Base-by-base conservation (phyloP, 2,113 vertebrate species). In the Pagrus major region DNA sequence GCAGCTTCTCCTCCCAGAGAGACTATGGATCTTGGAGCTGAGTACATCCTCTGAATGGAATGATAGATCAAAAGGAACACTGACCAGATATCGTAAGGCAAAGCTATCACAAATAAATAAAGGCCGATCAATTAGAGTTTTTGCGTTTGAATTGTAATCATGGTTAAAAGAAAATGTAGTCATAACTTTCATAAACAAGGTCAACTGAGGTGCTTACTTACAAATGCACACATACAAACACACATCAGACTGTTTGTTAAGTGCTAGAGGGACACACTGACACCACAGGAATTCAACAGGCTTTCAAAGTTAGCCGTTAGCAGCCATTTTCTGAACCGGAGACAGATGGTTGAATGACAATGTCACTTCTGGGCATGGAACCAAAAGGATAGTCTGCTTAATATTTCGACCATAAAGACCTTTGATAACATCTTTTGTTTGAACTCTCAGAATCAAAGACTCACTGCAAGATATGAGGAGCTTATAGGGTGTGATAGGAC, bases 11-110 rank as follows among this genome's bases (percentile, higher is more conserved):
- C 52, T 63, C 41, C 55, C 58, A 58, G 29, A 44, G 35, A 1
- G 47, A 46, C 51, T 12, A 66, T 71, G 60, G 52, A 79, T 82
- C 44, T 58, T 67, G 44, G 11, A 49, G 59, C 27, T 39, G 63
- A 67, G 39, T n/a, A 74, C 63, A 77, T 25, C 27, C 58, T 61
- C 31, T 60, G 67, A 60, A 29, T 31, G 39, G 56, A 63, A 63
- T 51, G 61, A 71, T 46, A 23, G 35, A 60, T 71, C 1, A 9
- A 33, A 47, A 18, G 23, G 11, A 66, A 60, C 4, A 23, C 14
- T 4, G n/a, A 55, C 33, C 29, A n/a, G 44, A 59, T 54, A 58
- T 46, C 12, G 20, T 15, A 51, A 56, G 14, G 33, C 59, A 39
- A 61, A 41, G 10, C 77, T 20, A n/a, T 35, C 7, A 0, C 5